These are phyloP conservation scores for Vanessa atalanta DNA, from an alignment of 1,140 invertebrate genomes.

Conservation along the genomic window DNA sequence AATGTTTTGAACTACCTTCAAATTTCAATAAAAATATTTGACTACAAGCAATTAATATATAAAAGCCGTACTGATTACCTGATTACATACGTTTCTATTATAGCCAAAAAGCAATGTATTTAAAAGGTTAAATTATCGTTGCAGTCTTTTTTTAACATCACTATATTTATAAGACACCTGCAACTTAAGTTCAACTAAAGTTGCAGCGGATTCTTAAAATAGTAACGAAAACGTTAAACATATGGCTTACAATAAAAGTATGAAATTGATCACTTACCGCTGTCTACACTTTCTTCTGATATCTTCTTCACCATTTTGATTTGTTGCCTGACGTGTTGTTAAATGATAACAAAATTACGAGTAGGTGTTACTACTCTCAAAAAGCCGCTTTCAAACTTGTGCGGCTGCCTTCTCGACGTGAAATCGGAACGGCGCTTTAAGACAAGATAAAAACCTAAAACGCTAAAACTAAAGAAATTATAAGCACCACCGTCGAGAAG, in stretches of 20 bases:
- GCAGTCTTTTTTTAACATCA: too few species aligned
- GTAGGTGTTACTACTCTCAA: slow-evolving; percentile 77
- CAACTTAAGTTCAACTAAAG: too few species aligned
- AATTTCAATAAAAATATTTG: background rate
- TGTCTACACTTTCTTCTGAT: slow-evolving; percentile 80
- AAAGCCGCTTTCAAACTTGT: slow-evolving; percentile 80
- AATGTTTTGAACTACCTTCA: slow-evolving; percentile 1
- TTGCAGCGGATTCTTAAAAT: too few species aligned
- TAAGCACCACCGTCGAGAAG: slow-evolving; percentile 77
- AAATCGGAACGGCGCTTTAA: slow-evolving; percentile 77
- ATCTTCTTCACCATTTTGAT: slow-evolving; percentile 81
- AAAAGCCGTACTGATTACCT: background rate
- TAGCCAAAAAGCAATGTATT: background rate
- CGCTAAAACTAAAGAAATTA: slow-evolving; percentile 63
- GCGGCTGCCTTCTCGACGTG: slow-evolving; percentile 77
- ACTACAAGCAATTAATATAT: background rate
- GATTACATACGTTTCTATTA: background rate
- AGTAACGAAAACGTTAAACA: too few species aligned
- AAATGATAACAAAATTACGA: slow-evolving; percentile 70
- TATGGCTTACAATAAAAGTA: background rate
- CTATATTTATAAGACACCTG: too few species aligned
- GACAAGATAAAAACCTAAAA: slow-evolving; percentile 66
- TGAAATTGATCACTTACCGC: slow-evolving; percentile 64
- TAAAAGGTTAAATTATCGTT: too few species aligned
- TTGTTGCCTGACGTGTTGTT: slow-evolving; percentile 68